Evolutionary conservation across 1,140 invertebrate genomes (phyloP).

Genomic region (Bombus polaris): DNA sequence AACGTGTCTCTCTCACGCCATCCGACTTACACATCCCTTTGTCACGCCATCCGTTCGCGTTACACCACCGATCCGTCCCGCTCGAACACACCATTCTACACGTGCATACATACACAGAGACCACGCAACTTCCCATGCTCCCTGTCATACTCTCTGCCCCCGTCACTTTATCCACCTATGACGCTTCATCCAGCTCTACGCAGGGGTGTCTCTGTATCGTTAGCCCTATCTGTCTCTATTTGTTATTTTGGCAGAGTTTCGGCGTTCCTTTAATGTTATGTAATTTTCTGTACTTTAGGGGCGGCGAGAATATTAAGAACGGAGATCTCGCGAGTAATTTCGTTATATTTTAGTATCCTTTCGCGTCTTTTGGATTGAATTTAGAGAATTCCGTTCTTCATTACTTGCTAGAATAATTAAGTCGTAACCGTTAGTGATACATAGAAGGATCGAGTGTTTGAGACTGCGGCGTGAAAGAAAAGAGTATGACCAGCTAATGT

Average conservation of each 20-base stretch:
- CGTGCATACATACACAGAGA: background rate
- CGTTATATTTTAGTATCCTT: too few relatives aligned
- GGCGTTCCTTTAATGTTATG: too few relatives aligned
- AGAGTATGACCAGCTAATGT: too few relatives aligned
- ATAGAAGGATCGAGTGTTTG: too few relatives aligned
- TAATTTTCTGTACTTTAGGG: background rate
- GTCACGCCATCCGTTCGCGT: constrained; percentile 7
- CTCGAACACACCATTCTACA: background rate
- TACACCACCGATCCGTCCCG: constrained; percentile 17
- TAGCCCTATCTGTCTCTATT: background rate
- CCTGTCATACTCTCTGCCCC: background rate
- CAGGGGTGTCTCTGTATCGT: background rate
- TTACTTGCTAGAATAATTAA: too few relatives aligned
- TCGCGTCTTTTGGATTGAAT: too few relatives aligned
- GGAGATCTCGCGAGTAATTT: too few relatives aligned
- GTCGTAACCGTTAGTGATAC: too few relatives aligned
- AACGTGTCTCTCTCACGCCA: background rate
- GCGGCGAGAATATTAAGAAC: too few relatives aligned
- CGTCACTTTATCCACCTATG: constrained; percentile 44
- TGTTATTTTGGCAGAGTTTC: too few relatives aligned
- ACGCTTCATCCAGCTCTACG: constrained; percentile 14
- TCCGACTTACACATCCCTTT: constrained; percentile 32
- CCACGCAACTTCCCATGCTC: background rate
- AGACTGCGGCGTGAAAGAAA: too few relatives aligned
- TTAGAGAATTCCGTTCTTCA: too few relatives aligned